Evolutionary conservation across 2,888 invertebrate genomes (phyloP).

Genomic region (Mesopsocus fuscifrons): DNA sequence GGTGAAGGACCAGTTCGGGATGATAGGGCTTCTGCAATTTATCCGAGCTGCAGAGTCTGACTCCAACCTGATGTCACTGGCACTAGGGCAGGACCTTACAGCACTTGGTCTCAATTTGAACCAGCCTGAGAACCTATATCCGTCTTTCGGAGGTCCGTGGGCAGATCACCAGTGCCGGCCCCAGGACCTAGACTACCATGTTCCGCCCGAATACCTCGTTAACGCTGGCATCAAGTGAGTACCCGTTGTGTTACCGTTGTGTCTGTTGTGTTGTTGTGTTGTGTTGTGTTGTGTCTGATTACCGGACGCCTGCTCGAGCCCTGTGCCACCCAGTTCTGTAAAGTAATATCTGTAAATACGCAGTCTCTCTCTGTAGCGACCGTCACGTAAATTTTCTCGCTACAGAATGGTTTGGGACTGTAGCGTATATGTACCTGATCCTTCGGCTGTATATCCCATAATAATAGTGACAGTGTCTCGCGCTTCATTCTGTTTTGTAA

Average conservation of each 20-base stretch:
- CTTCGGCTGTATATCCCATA: too few relatives aligned
- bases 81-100: conserved; percentile 94
- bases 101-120: conserved; percentile 96
- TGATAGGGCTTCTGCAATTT: conserved; percentile 95
- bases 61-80: conserved; percentile 88
- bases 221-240: conserved; percentile 70
- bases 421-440: too few relatives aligned
- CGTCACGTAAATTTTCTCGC: too few relatives aligned
- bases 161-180: conserved; percentile 94
- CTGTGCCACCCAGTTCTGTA: too few relatives aligned
- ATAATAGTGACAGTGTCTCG: too few relatives aligned
- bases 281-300: background rate
- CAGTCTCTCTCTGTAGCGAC: too few relatives aligned
- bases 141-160: conserved; percentile 98
- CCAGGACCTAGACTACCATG: conserved; percentile 96
- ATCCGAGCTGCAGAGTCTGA: conserved; percentile 95
- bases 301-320: too few relatives aligned
- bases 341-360: too few relatives aligned
- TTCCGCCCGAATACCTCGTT: conserved; percentile 96
- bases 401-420: too few relatives aligned
- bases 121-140: conserved; percentile 93
- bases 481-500: too few relatives aligned
- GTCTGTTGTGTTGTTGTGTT: conserved; percentile 1
- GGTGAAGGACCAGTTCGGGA: conserved; percentile 99
- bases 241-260: background rate